A percentile compares a stretch with the other conserved stretches of the same genome.
Conservation (phyloP, 2,113 vertebrate genomes). For the Urocolius indicus region DNA sequence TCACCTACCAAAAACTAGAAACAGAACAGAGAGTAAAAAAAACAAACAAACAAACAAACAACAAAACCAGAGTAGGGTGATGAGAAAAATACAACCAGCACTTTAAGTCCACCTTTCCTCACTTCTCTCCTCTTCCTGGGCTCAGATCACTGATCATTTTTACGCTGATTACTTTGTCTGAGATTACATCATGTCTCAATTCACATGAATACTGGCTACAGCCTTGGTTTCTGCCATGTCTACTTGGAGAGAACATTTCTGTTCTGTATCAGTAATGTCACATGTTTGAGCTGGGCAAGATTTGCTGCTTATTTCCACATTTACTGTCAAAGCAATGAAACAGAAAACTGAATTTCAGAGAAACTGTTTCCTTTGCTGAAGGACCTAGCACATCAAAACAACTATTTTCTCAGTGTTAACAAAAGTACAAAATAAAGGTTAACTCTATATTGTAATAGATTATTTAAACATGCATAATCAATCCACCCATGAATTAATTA, state of each 20-base stretch:
- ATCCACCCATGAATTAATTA: background rate
- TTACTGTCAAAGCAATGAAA: background rate
- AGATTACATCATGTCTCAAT: conserved; percentile 45
- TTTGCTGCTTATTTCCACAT: background rate
- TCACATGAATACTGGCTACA: background rate
- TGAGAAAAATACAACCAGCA: too few species aligned
- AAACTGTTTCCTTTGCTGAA: background rate
- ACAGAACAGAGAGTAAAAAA: too few species aligned
- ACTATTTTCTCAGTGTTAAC: background rate
- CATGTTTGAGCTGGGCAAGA: background rate
- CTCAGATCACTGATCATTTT: background rate
- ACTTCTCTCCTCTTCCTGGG: too few species aligned
- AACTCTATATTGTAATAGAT: background rate
- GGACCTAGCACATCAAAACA: background rate
- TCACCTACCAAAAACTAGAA: too few species aligned
- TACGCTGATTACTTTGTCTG: background rate
- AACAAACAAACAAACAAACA: too few species aligned
- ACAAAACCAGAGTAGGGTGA: too few species aligned
- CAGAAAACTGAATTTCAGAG: background rate
- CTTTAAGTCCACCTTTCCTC: too few species aligned
- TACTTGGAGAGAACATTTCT: background rate
- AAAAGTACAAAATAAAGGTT: background rate
- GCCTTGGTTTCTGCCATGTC: background rate
- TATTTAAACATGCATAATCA: background rate
- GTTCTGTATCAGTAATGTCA: background rate